Evolutionary conservation across 64 coral and sea anemone species (phyloP), one percentile per base, ranked within the genome.

Genomic region (Montipora efflorescens): DNA sequence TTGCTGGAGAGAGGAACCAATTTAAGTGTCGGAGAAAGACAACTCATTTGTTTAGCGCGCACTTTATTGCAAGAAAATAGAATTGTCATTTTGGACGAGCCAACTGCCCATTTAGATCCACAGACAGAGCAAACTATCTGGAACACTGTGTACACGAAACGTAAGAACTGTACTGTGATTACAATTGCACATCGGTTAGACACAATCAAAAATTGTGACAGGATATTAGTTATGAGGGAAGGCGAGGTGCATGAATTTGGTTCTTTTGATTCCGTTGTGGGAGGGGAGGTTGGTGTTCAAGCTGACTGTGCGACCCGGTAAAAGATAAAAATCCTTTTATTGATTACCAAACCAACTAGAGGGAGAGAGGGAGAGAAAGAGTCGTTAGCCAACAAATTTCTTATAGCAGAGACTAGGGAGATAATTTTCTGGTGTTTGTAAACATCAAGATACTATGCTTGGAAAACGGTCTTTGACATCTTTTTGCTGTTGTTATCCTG

Each of bases 21-120:
- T 51, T 78, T 93, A 16, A 93, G 92, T 78, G 61, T 88, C 12
- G 92, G 92, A 22, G 83, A 93, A 8, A 43, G 92, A 59, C 84
- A 93, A 75, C 23, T 93, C 43, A 68, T 93, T 71, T 87, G 84
- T 73, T 71, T 93, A 46, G 84, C 84, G 18, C 72, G 92, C 57
- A 84, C 78, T 51, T 80, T 88, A 61, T 77, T 93, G 19, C 83
- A 88, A 8, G 18, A 69, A 18, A 88, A 64, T 7, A 88, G 70
- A 68, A 93, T 93, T 22, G 74, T 92, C 3, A 92, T 92, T 59
- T 82, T 92, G 7, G 91, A 92, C 66, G 91, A 92, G 44, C 71
- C 91, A 75, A 92, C 91, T 6, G 91, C 80, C 5, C 57, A 71
- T 22, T 57, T 92, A 7, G 91, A 92, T 72, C 36, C 71, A 21